Percentiles rank a stretch among this genome's conserved stretches.
Evolutionary conservation across 2,888 invertebrate species (phyloP).

Genomic region (Tubulanus polymorphus): DNA sequence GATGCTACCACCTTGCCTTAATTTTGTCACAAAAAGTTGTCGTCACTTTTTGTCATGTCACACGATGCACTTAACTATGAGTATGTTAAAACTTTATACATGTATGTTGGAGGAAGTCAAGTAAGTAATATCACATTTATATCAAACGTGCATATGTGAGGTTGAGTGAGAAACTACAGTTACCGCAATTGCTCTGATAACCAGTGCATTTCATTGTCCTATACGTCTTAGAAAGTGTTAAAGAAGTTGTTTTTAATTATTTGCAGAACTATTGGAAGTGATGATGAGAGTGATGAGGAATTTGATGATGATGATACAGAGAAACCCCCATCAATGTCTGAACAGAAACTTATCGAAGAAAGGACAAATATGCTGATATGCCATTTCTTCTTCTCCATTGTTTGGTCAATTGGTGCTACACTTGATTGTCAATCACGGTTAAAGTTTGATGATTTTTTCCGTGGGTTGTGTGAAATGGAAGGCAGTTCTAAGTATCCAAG

Average conservation of each 20-base stretch:
- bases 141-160: not conserved
- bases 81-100: slow-evolving; percentile 46
- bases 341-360: slow-evolving; percentile 47
- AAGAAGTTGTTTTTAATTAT: slow-evolving; percentile 1
- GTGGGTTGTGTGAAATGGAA: slow-evolving; percentile 45
- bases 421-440: slow-evolving; percentile 43
- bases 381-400: slow-evolving; percentile 49
- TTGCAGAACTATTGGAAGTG: slow-evolving; percentile 36
- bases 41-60: slow-evolving; percentile 42
- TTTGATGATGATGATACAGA: slow-evolving; percentile 32
- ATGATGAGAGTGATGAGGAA: slow-evolving; percentile 44
- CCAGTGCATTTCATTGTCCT: too few relatives aligned
- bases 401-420: slow-evolving; percentile 50
- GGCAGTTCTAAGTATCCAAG: slow-evolving; percentile 43
- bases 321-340: slow-evolving; percentile 26
- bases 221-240: not conserved
- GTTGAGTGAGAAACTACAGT: not conserved
- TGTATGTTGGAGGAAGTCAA: slow-evolving; percentile 49
- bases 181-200: too few relatives aligned
- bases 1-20: slow-evolving; percentile 48
- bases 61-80: slow-evolving; percentile 45
- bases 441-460: slow-evolving; percentile 51
- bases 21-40: slow-evolving; percentile 45
- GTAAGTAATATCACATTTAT: slow-evolving; percentile 21
- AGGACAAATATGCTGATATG: slow-evolving; percentile 45